These are phyloP conservation scores for Isotomurus palustris DNA, from an alignment of 2,888 invertebrate species.

Conservation along the genomic window DNA sequence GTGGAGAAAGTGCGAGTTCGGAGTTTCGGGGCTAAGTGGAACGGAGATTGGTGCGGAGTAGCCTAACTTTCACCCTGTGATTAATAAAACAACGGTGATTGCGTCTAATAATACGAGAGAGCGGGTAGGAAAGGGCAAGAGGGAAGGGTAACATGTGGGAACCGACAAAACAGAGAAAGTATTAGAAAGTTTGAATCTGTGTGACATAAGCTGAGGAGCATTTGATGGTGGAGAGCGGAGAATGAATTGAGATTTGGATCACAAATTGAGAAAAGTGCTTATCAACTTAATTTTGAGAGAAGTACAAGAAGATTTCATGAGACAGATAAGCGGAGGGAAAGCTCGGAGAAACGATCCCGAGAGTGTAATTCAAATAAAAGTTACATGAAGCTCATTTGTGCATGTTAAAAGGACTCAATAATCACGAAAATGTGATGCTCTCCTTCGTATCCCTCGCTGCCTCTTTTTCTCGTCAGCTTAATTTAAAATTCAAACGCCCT, in stretches of 20 bases:
- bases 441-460: conserved; percentile 23
- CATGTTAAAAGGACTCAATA: conserved; percentile 46
- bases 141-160: too few relatives aligned
- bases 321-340: conserved; percentile 44
- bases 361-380: conserved; percentile 47
- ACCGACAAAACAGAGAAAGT: too few relatives aligned
- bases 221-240: conserved; percentile 14
- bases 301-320: conserved; percentile 43
- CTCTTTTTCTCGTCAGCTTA: conserved; percentile 28
- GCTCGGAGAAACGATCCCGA: conserved; percentile 44
- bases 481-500: conserved; percentile 39
- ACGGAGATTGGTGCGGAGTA: too few relatives aligned
- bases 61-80: too few relatives aligned
- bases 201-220: conserved; percentile 32
- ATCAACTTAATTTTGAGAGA: conserved; percentile 46
- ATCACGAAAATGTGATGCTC: conserved; percentile 40
- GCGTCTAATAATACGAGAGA: too few relatives aligned
- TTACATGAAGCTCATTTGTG: conserved; percentile 47
- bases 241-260: conserved; percentile 39
- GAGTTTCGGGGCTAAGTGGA: too few relatives aligned
- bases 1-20: too few relatives aligned
- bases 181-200: too few relatives aligned
- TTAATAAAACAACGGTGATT: neutral
- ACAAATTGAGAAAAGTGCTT: conserved; percentile 47
- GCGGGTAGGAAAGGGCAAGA: too few relatives aligned